Percentiles rank a stretch among this genome's conserved stretches.
Evolutionary conservation across 2,113 vertebrate species (phyloP).

Genomic region (Scomber colias): DNA sequence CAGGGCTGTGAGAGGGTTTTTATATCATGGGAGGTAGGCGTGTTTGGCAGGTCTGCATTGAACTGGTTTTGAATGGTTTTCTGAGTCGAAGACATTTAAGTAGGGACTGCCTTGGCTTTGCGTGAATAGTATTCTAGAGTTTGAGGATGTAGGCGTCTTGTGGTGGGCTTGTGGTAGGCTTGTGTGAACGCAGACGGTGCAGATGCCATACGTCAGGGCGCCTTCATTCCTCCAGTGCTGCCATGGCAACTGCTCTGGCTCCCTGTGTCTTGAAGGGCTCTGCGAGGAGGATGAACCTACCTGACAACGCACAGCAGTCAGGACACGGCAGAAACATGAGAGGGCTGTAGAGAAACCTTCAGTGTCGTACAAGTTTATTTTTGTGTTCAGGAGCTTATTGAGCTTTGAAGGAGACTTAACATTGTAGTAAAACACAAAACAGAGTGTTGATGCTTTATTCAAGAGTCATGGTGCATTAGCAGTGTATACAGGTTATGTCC

Average conservation of each 20-base stretch:
- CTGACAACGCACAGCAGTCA: slow-evolving; percentile 48
- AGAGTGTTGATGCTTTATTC: slow-evolving; percentile 64
- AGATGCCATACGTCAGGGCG: slow-evolving; percentile 52
- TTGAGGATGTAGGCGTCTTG: slow-evolving; percentile 58
- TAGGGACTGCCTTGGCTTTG: slow-evolving; percentile 40
- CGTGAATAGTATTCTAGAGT: slow-evolving; percentile 56
- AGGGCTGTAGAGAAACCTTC: slow-evolving; percentile 30
- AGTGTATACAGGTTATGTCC: slow-evolving; percentile 31
- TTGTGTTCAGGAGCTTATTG: slow-evolving; percentile 45
- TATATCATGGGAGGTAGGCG: slow-evolving; percentile 53
- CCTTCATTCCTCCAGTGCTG: slow-evolving; percentile 68
- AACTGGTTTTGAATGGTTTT: slow-evolving; percentile 50
- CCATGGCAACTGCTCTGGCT: slow-evolving; percentile 81
- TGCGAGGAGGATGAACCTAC: slow-evolving; percentile 64
- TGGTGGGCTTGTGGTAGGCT: slow-evolving; percentile 53
- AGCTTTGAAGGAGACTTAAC: slow-evolving; percentile 19
- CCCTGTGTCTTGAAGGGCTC: slow-evolving; percentile 51
- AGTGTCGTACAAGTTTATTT: slow-evolving; percentile 22
- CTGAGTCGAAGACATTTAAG: slow-evolving; percentile 40
- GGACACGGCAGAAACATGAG: slow-evolving; percentile 11
- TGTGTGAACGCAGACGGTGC: slow-evolving; percentile 50
- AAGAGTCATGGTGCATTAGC: slow-evolving; percentile 4
- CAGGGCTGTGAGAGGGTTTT: slow-evolving; percentile 40
- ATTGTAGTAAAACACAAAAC: slow-evolving; percentile 54
- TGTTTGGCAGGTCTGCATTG: slow-evolving; percentile 61